A percentile compares a stretch with the other conserved stretches of the same genome.
These are phyloP conservation scores for Sapajus apella DNA, from an alignment of 2,113 vertebrate genomes.

Conservation along the genomic window DNA sequence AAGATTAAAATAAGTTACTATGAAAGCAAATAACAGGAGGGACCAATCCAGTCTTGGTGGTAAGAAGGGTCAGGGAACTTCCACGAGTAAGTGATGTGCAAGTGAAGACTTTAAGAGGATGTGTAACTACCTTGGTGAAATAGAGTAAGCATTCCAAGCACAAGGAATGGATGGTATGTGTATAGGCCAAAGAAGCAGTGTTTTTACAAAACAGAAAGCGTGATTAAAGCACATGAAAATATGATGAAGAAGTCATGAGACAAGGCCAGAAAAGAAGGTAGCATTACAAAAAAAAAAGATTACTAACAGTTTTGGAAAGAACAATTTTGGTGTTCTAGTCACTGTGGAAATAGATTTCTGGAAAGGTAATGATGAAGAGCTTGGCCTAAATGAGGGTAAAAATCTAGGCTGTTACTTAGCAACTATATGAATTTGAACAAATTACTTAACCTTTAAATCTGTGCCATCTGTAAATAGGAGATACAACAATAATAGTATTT, in stretches of 20 bases:
- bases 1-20: not conserved
- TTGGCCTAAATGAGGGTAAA: not conserved
- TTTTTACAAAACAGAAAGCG: not conserved
- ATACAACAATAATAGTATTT: not conserved
- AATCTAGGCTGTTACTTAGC: not conserved
- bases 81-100: not conserved
- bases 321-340: not conserved
- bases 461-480: conserved; percentile 11
- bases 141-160: not conserved
- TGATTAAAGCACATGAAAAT: not conserved
- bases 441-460: conserved; percentile 3
- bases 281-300: not conserved
- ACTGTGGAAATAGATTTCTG: conserved; percentile 24
- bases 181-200: not conserved
- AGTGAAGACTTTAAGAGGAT: not conserved
- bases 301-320: not conserved
- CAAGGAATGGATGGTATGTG: not conserved
- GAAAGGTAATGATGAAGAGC: not conserved
- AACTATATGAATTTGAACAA: not conserved
- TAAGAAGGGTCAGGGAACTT: not conserved
- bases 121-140: not conserved
- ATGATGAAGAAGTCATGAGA: not conserved
- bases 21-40: not conserved
- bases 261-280: not conserved
- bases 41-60: not conserved